A percentile compares a stretch with the other conserved stretches of the same genome.
phyloP scores from a whole-genome alignment of 2,113 vertebrate genomes.

The Apus apus region DNA sequence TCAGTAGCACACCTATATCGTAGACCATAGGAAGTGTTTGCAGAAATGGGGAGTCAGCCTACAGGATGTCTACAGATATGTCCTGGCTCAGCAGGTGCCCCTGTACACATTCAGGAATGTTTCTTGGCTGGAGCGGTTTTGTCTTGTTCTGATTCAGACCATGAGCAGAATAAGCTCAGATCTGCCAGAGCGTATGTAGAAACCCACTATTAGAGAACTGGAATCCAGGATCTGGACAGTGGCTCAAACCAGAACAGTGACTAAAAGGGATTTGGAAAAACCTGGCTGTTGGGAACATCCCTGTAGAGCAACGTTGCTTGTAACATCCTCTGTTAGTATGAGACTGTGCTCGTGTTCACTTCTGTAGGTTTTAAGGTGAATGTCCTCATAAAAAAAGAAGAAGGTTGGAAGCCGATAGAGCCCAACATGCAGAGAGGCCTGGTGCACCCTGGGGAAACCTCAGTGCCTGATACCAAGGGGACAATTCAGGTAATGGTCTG shows the following conservation, averaged over 20 bases:
- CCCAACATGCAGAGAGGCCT: not conserved
- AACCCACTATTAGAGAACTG: not conserved
- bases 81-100: not conserved
- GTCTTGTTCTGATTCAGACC: not conserved
- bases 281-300: not conserved
- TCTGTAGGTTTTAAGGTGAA: not conserved
- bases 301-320: not conserved
- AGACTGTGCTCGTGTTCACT: accelerated
- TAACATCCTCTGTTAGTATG: not conserved
- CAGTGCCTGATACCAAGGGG: not conserved
- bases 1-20: not conserved
- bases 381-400: not conserved
- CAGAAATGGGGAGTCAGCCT: not conserved
- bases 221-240: not conserved
- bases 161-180: not conserved
- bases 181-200: not conserved
- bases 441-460: not conserved
- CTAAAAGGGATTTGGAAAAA: not conserved
- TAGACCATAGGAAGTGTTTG: not conserved
- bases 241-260: no score
- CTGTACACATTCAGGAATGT: not conserved
- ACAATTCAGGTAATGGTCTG: not conserved
- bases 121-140: not conserved
- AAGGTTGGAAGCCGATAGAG: not conserved
- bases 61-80: not conserved